These are phyloP conservation scores for Eutolmus rufibarbis DNA, from an alignment of 2,888 invertebrate species.

Conservation along the genomic window DNA sequence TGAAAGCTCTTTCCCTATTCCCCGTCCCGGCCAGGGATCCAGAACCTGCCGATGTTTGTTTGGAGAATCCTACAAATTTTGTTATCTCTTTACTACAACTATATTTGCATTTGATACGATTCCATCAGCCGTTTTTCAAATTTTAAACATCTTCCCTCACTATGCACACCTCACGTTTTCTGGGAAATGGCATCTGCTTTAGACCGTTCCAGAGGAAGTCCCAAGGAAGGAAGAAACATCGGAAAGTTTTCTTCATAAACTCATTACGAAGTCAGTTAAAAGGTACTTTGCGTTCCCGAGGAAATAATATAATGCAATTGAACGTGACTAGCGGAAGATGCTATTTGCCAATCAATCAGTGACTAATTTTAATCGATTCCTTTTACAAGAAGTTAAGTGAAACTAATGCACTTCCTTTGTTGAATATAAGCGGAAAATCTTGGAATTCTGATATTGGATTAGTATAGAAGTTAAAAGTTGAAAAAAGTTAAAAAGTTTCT, in stretches of 20 bases:
- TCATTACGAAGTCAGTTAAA: not conserved
- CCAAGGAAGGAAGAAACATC: not conserved
- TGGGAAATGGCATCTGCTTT: not conserved
- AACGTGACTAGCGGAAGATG: not conserved
- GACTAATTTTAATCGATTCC: not conserved
- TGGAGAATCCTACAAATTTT: not conserved
- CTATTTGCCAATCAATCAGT: not conserved
- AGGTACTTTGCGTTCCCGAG: not conserved
- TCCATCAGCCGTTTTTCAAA: not conserved
- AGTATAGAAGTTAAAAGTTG: not conserved
- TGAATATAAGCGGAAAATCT: not conserved
- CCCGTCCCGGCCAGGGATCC: not conserved
- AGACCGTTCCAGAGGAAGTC: not conserved
- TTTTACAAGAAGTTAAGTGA: not conserved
- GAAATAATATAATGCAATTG: not conserved
- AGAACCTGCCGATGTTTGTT: not conserved
- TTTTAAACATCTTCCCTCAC: not conserved
- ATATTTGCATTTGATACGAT: not conserved
- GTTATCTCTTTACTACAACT: not conserved
- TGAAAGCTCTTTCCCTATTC: not conserved
- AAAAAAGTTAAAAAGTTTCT: too few relatives aligned
- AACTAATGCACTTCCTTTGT: not conserved
- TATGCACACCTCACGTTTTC: not conserved
- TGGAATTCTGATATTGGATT: not conserved
- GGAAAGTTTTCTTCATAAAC: not conserved